These are phyloP conservation scores for Dasyurus viverrinus DNA, from an alignment of 2,113 vertebrate genomes.

Conservation along the genomic window DNA sequence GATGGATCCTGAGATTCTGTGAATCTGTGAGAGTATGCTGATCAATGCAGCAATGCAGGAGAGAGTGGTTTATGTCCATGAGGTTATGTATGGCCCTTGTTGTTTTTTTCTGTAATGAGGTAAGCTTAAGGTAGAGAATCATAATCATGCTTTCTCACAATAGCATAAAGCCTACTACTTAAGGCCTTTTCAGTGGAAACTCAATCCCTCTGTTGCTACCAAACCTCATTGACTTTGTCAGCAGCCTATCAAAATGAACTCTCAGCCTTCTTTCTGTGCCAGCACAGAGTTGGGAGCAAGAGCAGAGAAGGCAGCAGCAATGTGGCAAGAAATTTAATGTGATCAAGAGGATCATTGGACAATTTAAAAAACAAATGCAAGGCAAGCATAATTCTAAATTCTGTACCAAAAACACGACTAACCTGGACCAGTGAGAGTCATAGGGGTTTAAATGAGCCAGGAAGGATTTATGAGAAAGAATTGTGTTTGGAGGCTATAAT, in stretches of 20 bases:
- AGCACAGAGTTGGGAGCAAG: conserved; percentile 11
- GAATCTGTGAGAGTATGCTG: background rate
- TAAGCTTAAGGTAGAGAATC: background rate
- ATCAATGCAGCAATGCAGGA: background rate
- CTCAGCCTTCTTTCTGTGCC: conserved; percentile 5
- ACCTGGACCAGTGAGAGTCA: background rate
- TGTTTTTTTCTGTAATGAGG: background rate
- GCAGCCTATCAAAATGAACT: conserved; percentile 48
- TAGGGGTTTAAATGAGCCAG: conserved; percentile 56
- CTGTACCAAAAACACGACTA: background rate
- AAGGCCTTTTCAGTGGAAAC: background rate
- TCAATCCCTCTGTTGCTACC: conserved; percentile 44
- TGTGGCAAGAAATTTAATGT: background rate
- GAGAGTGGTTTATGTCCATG: background rate
- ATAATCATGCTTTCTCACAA: conserved; percentile 14
- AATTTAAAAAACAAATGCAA: background rate
- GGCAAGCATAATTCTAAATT: background rate
- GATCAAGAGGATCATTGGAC: conserved; percentile 12
- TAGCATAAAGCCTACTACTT: conserved; percentile 12
- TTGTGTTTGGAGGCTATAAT: conserved; percentile 67
- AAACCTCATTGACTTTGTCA: conserved; percentile 59
- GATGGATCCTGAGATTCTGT: background rate
- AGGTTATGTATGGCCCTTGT: rapidly evolving
- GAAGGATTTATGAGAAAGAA: conserved; percentile 51
- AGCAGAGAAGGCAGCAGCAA: conserved; percentile 50